Percentiles rank a stretch among this genome's conserved stretches.
phyloP scores from a whole-genome alignment of 1,140 invertebrate genomes.

The Brachionus sp. region DNA sequence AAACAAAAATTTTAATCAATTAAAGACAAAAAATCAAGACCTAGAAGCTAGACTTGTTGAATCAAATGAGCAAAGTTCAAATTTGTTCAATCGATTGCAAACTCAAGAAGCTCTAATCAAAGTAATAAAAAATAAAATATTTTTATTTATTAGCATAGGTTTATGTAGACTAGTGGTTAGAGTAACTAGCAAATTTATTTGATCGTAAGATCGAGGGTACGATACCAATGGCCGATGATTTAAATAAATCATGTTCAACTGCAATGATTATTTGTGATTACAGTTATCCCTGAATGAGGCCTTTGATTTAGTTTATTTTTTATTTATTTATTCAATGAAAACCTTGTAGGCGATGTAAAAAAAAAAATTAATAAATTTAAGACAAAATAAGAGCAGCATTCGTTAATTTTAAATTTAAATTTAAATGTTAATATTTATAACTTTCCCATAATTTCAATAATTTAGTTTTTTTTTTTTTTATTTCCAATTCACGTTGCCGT shows the following conservation, averaged over 20 bases:
- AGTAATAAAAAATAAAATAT: neutral
- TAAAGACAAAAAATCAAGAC: neutral
- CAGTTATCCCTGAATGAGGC: conserved; percentile 6
- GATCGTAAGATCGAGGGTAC: neutral
- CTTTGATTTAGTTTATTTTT: neutral
- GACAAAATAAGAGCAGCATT: too few relatives aligned
- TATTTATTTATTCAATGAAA: too few relatives aligned
- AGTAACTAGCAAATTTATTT: neutral
- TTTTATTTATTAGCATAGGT: neutral
- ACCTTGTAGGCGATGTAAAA: too few relatives aligned
- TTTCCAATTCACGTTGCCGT: too few relatives aligned
- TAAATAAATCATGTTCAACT: conserved; percentile 24
- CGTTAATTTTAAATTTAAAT: too few relatives aligned
- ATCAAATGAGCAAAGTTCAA: neutral
- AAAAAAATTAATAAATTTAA: too few relatives aligned
- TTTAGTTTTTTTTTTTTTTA: too few relatives aligned
- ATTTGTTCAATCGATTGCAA: neutral
- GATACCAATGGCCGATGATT: conserved; percentile 21
- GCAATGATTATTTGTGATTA: conserved; percentile 28
- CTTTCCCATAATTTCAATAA: too few relatives aligned
- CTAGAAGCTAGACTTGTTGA: neutral
- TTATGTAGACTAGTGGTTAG: neutral
- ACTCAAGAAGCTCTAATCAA: conserved; percentile 24
- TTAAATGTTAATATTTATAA: too few relatives aligned
- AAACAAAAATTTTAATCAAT: neutral